Evolutionary conservation across 2,113 vertebrate species (phyloP).

Genomic region (Mesoclemmys tuberculata): DNA sequence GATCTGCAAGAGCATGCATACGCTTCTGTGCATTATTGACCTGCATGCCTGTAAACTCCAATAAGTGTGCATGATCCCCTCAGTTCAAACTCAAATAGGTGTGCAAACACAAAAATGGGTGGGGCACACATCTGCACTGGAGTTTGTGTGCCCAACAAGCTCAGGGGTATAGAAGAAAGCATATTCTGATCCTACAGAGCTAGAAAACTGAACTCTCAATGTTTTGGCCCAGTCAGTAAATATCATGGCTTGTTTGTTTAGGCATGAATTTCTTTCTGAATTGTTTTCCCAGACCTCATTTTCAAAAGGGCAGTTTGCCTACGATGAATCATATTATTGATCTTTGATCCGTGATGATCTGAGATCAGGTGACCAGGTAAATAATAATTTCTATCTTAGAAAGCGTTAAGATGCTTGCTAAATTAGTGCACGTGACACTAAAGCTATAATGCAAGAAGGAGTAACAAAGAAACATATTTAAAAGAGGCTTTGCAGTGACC

Average conservation of each 20-base stretch:
- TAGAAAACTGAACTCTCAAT: conserved; percentile 36
- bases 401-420: neutral
- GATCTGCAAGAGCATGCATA: neutral
- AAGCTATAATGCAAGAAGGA: neutral
- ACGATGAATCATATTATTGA: conserved; percentile 46
- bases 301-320: conserved; percentile 68
- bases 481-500: neutral
- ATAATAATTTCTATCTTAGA: neutral
- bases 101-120: neutral
- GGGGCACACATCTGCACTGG: neutral
- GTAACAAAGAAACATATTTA: neutral
- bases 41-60: neutral
- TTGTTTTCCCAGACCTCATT: conserved; percentile 49
- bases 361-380: conserved; percentile 49
- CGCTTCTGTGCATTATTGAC: neutral
- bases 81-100: neutral
- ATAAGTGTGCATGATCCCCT: neutral
- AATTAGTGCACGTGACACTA: neutral
- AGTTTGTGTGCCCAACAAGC: neutral
- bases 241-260: conserved; percentile 40
- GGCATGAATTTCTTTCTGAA: conserved; percentile 46
- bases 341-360: conserved; percentile 1
- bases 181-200: neutral
- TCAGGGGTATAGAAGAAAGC: conserved; percentile 8
- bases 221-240: conserved; percentile 33